Evolutionary conservation across 2,113 vertebrate species (phyloP), one percentile per base, ranked within the genome.

Genomic region (Sinocyclocheilus anshuiensis): DNA sequence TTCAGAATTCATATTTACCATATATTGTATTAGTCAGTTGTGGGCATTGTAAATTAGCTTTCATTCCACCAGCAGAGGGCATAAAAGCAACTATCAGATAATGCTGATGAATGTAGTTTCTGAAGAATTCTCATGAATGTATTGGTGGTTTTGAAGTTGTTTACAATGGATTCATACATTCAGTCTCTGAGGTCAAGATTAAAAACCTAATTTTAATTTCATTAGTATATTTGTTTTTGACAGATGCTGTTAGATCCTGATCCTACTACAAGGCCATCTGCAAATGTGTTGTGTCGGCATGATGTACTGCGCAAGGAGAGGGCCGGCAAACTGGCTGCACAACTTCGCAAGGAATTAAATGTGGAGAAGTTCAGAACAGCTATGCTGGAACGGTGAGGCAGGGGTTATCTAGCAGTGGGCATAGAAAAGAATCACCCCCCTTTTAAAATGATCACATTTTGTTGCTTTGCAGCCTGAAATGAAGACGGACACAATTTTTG

Each of bases 321-420:
- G 2, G 50, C 93, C 6, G 93, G 93, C 72, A 97, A 94, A 86
- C 88, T 94, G 53, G 95, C 96, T 8, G 92, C 96, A 87, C 95
- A 96, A 90, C 96, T 99, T 39, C 96, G 95, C 72, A 92, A 92
- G 89, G 96, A 97, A 88, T 94, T 99, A 2, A 95, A 96, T 12
- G 93, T 97, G 81, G 98, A 99, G 90, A 98, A 96, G 89, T 95
- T 95, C 91, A 97, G 96, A 93, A 98, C 95, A 0, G 97, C 97
- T 80, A 94, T 96, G 93, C 92, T 99, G 87, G 96, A 99, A 92
- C 97, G 96, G 97, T 97, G 94, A 87, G 50, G 10, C 36, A 48
- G 45, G 10, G 45, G 91, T 75, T 7, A 24, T 48, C 18, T 67
- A 29, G 12, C 6, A 76, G 3, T 42, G 42, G 8, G 8, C 9